A percentile compares a stretch with the other conserved stretches of the same genome.
phyloP scores from a whole-genome alignment of 2,113 vertebrate genomes.

The Plecotus auritus region DNA sequence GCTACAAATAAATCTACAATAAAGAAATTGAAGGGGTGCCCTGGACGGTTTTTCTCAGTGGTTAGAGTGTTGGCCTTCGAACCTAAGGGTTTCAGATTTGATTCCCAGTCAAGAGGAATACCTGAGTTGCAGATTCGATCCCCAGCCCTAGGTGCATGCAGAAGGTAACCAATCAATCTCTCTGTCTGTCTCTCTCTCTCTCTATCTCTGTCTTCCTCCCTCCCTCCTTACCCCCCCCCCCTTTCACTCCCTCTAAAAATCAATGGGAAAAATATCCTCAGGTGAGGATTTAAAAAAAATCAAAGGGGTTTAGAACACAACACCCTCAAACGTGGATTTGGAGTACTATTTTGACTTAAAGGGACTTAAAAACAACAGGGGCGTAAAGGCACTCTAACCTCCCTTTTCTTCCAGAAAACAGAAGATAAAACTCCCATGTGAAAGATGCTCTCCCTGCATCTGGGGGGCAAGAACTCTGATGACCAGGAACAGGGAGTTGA shows the following conservation, averaged over 20 bases:
- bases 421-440: background rate
- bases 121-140: too few relatives aligned
- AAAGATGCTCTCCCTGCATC: background rate
- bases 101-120: too few relatives aligned
- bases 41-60: too few relatives aligned
- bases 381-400: background rate
- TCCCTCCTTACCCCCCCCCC: too few relatives aligned
- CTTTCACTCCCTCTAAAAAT: too few relatives aligned
- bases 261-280: too few relatives aligned
- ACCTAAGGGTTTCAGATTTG: too few relatives aligned
- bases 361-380: background rate
- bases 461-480: background rate
- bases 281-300: background rate
- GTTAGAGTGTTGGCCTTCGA: too few relatives aligned
- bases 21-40: background rate
- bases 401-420: background rate
- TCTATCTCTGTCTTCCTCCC: too few relatives aligned
- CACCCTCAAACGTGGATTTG: background rate
- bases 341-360: background rate
- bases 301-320: background rate
- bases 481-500: background rate
- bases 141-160: too few relatives aligned
- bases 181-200: too few relatives aligned
- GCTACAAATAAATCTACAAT: background rate
- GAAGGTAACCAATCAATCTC: too few relatives aligned